Conservation (phyloP, 2,888 invertebrate species). For the Heliconius cydno region DNA sequence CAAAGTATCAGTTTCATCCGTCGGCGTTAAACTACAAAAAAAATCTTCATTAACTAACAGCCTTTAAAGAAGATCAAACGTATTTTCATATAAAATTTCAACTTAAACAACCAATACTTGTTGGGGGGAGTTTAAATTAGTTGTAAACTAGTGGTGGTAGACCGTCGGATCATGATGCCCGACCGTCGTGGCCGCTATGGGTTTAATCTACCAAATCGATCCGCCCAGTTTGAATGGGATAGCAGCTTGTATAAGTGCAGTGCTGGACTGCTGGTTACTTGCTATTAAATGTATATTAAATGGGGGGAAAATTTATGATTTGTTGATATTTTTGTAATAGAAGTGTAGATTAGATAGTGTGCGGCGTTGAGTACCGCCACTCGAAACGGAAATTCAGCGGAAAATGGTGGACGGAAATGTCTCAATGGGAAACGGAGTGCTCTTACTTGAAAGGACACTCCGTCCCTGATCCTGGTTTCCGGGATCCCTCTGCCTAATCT, state of each 20-base stretch:
- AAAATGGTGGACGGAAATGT: too few relatives aligned
- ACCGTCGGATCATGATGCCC: conserved; percentile 40
- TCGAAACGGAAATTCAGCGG: too few relatives aligned
- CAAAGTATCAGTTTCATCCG: too few relatives aligned
- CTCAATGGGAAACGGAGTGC: too few relatives aligned
- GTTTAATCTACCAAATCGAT: conserved; percentile 48
- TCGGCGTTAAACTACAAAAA: not conserved
- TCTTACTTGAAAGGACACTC: too few relatives aligned
- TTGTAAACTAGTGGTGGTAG: conserved; percentile 44
- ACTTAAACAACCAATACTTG: conserved; percentile 8
- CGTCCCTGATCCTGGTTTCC: too few relatives aligned
- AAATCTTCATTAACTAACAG: not conserved
- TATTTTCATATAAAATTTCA: conserved; percentile 11
- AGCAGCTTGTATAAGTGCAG: conserved; percentile 34
- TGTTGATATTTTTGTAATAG: too few relatives aligned
- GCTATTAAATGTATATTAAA: not conserved
- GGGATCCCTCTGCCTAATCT: too few relatives aligned
- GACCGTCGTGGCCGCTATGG: conserved; percentile 35
- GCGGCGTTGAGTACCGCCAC: not conserved
- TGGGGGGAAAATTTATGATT: not conserved
- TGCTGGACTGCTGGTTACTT: not conserved
- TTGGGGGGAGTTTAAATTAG: conserved; percentile 39
- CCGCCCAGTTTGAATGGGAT: conserved; percentile 33
- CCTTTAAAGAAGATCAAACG: conserved; percentile 7
- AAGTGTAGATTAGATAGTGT: not conserved